phyloP scores from a whole-genome alignment of 2,888 invertebrate species.

The Drosophila dives region DNA sequence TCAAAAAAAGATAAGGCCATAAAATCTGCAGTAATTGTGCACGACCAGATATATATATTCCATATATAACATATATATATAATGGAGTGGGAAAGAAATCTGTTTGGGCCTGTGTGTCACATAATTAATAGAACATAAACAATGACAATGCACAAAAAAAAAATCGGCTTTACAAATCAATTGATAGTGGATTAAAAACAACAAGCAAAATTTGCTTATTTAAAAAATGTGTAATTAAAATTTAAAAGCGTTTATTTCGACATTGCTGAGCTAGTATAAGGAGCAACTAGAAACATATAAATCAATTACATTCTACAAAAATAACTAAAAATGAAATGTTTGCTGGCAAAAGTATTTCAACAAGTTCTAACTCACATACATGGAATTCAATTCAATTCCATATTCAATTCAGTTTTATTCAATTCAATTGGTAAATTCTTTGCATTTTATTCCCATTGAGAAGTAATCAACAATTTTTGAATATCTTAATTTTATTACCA shows the following conservation, averaged over 20 bases:
- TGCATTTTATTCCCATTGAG: constrained; percentile 20
- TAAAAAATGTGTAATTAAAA: constrained; percentile 27
- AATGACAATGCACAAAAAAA: constrained; percentile 40
- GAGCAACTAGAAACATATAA: not conserved
- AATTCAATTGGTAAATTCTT: constrained; percentile 1
- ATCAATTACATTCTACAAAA: not conserved
- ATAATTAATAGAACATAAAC: constrained; percentile 76
- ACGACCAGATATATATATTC: constrained; percentile 11
- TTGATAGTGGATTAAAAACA: constrained; percentile 51
- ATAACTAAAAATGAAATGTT: not conserved
- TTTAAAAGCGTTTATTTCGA: not conserved
- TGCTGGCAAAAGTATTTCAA: not conserved
- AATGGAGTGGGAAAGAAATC: constrained; percentile 21
- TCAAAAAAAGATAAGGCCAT: constrained; percentile 69
- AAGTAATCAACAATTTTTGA: constrained; percentile 39
- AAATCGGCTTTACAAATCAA: constrained; percentile 37
- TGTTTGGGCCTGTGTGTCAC: constrained; percentile 49
- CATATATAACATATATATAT: not conserved
- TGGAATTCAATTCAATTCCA: constrained; percentile 25
- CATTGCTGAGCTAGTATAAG: too few species aligned
- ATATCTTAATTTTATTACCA: constrained; percentile 41
- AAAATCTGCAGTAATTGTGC: constrained; percentile 69
- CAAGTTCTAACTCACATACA: not conserved
- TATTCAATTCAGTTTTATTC: constrained; percentile 22
- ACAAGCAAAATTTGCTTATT: constrained; percentile 23